Conservation (phyloP, 2,113 vertebrate species). For the Agapornis roseicollis region DNA sequence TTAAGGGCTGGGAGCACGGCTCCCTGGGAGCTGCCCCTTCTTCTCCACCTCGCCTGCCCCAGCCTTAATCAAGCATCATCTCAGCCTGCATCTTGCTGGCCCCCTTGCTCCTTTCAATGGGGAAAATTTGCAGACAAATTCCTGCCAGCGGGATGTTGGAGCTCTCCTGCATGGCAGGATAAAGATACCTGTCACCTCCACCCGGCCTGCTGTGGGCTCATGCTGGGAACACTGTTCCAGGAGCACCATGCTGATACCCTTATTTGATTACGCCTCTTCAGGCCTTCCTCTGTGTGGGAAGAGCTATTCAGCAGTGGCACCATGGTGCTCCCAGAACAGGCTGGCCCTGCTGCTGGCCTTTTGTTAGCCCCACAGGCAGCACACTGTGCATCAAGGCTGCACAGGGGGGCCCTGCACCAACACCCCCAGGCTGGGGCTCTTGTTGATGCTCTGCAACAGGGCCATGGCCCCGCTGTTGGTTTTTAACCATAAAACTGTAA, state of each 20-base stretch:
- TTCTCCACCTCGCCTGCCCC: conserved; percentile 78
- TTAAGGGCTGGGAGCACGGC: conserved; percentile 82
- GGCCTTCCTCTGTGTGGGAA: conserved; percentile 45
- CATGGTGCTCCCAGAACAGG: neutral
- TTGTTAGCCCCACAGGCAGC: conserved; percentile 32
- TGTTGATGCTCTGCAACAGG: neutral
- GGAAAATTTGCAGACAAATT: conserved; percentile 89
- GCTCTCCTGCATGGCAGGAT: conserved; percentile 78
- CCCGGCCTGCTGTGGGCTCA: conserved; percentile 72
- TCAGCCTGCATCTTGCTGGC: conserved; percentile 81
- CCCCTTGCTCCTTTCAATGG: conserved; percentile 82
- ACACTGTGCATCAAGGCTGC: neutral
- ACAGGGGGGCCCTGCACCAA: accelerated
- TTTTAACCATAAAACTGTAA: neutral
- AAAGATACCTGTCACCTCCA: conserved; percentile 87
- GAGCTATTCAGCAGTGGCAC: conserved; percentile 13
- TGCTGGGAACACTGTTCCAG: conserved; percentile 78
- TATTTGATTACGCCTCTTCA: conserved; percentile 85
- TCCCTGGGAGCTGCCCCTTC: conserved; percentile 76
- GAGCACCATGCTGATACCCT: conserved; percentile 84
- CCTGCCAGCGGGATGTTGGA: conserved; percentile 87
- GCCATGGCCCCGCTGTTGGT: neutral
- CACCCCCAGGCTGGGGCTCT: accelerated
- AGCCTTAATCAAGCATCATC: conserved; percentile 93
- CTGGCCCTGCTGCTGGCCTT: conserved; percentile 51